Percentiles rank a stretch among this genome's conserved stretches.
These are phyloP conservation scores for Drosophila mulleri DNA, from an alignment of 2,888 invertebrate species.

Conservation along the genomic window DNA sequence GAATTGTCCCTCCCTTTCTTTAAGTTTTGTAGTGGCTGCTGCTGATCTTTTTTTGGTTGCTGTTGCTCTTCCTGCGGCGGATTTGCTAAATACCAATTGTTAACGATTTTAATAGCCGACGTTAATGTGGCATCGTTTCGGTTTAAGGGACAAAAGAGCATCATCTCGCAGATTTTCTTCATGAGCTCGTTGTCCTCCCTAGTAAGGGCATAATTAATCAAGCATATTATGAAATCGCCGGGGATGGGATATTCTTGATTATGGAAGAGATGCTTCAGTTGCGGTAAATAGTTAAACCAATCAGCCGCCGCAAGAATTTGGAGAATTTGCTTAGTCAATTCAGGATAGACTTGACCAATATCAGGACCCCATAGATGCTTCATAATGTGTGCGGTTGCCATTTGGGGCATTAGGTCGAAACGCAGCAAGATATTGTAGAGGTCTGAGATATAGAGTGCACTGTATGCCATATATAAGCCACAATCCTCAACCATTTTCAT, in stretches of 20 bases:
- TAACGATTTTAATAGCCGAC: background rate
- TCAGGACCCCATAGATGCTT: conserved; percentile 47
- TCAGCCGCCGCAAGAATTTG: conserved; percentile 32
- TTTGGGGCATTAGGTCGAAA: background rate
- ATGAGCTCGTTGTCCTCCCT: conserved; percentile 4
- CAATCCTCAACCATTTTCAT: conserved; percentile 47
- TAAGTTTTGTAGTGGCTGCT: background rate
- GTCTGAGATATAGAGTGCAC: conserved; percentile 9
- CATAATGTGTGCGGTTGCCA: conserved; percentile 36
- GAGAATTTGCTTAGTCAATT: conserved; percentile 25
- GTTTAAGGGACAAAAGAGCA: conserved; percentile 17
- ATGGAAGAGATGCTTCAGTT: conserved; percentile 23
- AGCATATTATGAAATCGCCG: background rate
- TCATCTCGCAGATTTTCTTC: conserved; percentile 1
- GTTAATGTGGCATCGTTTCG: background rate
- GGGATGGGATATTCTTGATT: conserved; percentile 34
- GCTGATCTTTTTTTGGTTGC: background rate
- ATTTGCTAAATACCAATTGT: background rate
- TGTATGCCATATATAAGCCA: conserved; percentile 21
- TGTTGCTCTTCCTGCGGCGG: background rate
- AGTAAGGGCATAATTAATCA: conserved; percentile 14
- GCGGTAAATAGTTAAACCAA: conserved; percentile 46
- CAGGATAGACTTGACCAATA: background rate
- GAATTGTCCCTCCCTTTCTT: background rate
- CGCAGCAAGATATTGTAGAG: conserved; percentile 13